Percentiles rank a stretch among this genome's conserved stretches.
Evolutionary conservation across 53 echinoderm and acorn worm species (phyloP).

Genomic region (Astropecten irregularis): DNA sequence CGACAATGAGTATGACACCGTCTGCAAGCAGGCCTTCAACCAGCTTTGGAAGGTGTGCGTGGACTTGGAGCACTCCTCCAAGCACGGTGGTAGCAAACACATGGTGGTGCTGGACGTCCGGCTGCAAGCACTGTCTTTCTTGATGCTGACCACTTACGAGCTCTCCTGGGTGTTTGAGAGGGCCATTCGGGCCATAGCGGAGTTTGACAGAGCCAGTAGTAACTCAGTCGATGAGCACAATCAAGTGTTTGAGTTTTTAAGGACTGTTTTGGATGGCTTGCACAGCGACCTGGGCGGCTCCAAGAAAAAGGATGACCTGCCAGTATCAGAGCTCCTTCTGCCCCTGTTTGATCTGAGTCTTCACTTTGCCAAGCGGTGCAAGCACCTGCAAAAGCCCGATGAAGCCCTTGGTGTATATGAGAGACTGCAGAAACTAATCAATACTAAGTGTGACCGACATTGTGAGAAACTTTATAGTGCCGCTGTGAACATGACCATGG

Average conservation of each 20-base stretch:
- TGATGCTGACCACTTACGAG: conserved; percentile 77
- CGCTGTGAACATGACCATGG: conserved; percentile 1
- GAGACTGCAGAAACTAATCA: conserved; percentile 29
- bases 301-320: neutral
- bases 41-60: conserved; percentile 88
- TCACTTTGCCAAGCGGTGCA: conserved; percentile 68
- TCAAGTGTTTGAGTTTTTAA: conserved; percentile 37
- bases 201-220: conserved; percentile 63
- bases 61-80: conserved; percentile 72
- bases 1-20: conserved; percentile 86
- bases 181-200: conserved; percentile 59
- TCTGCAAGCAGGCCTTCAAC: conserved; percentile 90
- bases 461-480: conserved; percentile 40
- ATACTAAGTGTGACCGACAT: neutral
- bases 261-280: conserved; percentile 21
- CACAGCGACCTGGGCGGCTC: neutral
- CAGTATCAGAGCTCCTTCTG: neutral
- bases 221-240: conserved; percentile 48
- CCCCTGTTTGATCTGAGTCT: conserved; percentile 69
- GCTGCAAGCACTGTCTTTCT: conserved; percentile 66
- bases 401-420: conserved; percentile 6
- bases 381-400: conserved; percentile 11
- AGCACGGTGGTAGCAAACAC: conserved; percentile 50
- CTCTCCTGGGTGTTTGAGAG: conserved; percentile 74
- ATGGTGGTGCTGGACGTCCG: conserved; percentile 67